These are phyloP conservation scores for Nasonia giraulti DNA, from an alignment of 1,140 invertebrate species.

Conservation along the genomic window DNA sequence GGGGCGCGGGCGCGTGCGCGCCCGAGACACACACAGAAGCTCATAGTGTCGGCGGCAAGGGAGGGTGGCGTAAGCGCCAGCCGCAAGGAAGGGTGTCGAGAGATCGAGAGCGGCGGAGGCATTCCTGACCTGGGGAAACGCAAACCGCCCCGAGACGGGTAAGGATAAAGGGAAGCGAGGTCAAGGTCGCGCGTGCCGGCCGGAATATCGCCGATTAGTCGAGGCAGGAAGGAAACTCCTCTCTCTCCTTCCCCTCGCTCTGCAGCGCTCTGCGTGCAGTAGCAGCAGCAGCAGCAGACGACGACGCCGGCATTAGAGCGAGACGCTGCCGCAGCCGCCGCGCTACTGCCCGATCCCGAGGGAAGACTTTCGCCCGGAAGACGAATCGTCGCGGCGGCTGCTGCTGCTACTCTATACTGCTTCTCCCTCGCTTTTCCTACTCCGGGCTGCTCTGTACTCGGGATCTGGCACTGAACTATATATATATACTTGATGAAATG, in stretches of 20 bases:
- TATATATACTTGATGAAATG: neutral
- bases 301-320: conserved; percentile 2
- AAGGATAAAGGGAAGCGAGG: conserved; percentile 37
- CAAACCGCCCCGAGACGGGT: conserved; percentile 38
- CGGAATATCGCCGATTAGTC: conserved; percentile 11
- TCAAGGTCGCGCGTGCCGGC: conserved; percentile 38
- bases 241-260: neutral
- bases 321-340: neutral
- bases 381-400: neutral
- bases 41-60: neutral
- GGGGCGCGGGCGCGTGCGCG: neutral
- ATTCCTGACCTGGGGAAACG: conserved; percentile 43
- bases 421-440: neutral
- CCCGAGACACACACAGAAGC: neutral
- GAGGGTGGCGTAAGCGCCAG: conserved; percentile 22
- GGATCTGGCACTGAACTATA: too few relatives aligned
- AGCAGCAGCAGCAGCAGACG: neutral
- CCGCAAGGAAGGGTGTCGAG: conserved; percentile 29
- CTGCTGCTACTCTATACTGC: neutral
- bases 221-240: conserved; percentile 31
- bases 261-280: neutral
- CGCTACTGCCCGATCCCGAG: conserved; percentile 19
- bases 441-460: too few relatives aligned
- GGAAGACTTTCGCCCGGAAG: conserved; percentile 36
- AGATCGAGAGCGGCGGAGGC: conserved; percentile 19